These are phyloP conservation scores for Apodemus agrarius DNA, from an alignment of 2,797 vertebrate species.

Conservation along the genomic window DNA sequence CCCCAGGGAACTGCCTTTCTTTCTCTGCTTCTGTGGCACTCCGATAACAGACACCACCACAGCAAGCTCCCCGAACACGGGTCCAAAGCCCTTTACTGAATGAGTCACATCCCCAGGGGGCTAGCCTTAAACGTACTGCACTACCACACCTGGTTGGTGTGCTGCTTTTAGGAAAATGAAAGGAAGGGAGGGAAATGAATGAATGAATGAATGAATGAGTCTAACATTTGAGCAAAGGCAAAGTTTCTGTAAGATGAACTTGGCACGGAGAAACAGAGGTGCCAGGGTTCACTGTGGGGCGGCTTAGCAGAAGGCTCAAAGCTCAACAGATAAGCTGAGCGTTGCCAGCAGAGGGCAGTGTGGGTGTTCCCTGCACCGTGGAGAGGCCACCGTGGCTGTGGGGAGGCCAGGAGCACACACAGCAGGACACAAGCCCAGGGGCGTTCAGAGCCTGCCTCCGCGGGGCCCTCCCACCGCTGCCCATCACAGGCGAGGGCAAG, in stretches of 20 bases:
- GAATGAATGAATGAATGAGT: background rate
- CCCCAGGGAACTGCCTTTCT: background rate
- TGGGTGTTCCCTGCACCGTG: background rate
- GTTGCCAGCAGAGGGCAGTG: background rate
- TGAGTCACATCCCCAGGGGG: background rate
- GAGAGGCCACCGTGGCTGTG: background rate
- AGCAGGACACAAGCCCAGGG: background rate
- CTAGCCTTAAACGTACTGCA: background rate
- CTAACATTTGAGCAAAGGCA: background rate
- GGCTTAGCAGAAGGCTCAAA: background rate
- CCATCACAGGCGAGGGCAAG: background rate
- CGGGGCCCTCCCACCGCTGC: rapidly evolving
- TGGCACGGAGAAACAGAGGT: background rate
- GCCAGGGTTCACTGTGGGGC: background rate
- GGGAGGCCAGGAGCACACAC: background rate
- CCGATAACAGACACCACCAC: background rate
- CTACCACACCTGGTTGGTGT: background rate
- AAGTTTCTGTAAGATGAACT: background rate
- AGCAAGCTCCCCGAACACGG: background rate
- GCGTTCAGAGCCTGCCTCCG: background rate
- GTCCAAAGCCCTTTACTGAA: background rate
- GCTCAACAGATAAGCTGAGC: background rate
- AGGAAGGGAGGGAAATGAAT: background rate
- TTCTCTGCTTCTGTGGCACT: background rate
- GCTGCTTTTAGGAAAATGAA: background rate